phyloP scores from a whole-genome alignment of 2,113 vertebrate genomes.

The Pogonocichla stellata region DNA sequence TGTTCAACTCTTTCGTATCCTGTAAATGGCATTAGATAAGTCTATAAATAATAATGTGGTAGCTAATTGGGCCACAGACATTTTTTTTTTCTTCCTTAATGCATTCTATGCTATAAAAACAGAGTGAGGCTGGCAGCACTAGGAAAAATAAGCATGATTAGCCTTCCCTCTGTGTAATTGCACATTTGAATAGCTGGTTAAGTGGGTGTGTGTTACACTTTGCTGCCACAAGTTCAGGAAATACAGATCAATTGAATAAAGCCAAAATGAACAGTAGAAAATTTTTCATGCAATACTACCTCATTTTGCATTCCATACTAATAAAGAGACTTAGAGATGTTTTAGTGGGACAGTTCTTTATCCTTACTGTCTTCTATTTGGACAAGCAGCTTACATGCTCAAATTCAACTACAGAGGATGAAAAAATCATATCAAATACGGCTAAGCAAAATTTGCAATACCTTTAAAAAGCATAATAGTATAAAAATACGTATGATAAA shows the following conservation, averaged over 20 bases:
- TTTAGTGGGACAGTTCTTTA: not conserved
- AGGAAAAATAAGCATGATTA: not conserved
- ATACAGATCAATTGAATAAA: not conserved
- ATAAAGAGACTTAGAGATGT: not conserved
- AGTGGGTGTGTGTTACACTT: not conserved
- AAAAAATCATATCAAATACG: not conserved
- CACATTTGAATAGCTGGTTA: not conserved
- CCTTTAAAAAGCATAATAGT: not conserved
- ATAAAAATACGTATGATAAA: not conserved
- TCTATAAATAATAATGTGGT: conserved; percentile 49
- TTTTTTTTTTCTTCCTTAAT: not conserved
- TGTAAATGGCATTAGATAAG: conserved; percentile 32
- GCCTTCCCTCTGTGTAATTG: not conserved
- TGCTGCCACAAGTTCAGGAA: not conserved
- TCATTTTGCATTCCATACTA: not conserved
- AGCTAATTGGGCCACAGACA: not conserved
- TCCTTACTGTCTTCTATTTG: not conserved
- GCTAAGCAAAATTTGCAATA: not conserved
- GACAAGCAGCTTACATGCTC: not conserved
- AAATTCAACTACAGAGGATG: not conserved
- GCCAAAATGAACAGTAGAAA: not conserved
- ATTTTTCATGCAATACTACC: not conserved
- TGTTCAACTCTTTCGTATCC: not conserved
- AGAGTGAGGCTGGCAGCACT: not conserved
- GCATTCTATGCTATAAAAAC: not conserved